Evolutionary conservation across 2,888 invertebrate genomes (phyloP), one percentile per base, ranked within the genome.

Genomic region (Phaedon cochleariae): DNA sequence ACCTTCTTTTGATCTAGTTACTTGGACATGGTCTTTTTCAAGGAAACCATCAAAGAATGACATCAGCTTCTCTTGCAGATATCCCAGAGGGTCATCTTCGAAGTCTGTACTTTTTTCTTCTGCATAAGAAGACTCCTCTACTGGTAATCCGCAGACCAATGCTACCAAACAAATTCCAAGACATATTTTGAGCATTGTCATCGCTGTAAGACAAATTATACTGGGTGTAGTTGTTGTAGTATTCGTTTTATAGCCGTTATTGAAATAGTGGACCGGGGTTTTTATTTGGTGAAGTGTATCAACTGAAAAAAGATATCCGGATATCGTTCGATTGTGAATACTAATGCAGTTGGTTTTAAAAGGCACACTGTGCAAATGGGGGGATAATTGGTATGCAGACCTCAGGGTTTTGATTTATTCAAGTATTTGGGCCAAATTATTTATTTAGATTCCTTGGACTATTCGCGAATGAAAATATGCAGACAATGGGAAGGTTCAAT

Each of bases 1-100:
- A 15, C 3, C 10, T 26, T 21, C 37, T 46, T n/a, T 3, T 1
- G 9, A 5, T 34, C 49, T 10, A 12, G 22, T 12, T 62, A 69
- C 69, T 59, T 64, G 57, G 34, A 48, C 26, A 73, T 88, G 89
- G 80, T 93, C 93, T 85, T 92, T 91, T 82, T 90, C 90, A 84
- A 93, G 88, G 75, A 93, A 88, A 77, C 90, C 90, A 83, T 93
- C 92, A 81, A 76, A 61, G 58, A 76, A 76, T 6, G 69, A 53
- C 34, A 49, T 49, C 86, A 87, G 78, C 89, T 88, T 87, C 92
- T 92, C 83, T 92, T 92, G 78, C 62, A 74, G 63, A 88, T 85
- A 77, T 91, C 90, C 87, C 92, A 88, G 73, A 89, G 87, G 31
- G 89, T 90, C 71, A 88, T 89, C 77, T 90, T 90, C 90, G 89